phyloP scores from a whole-genome alignment of 2,113 vertebrate genomes.

The Takifugu flavidus region DNA sequence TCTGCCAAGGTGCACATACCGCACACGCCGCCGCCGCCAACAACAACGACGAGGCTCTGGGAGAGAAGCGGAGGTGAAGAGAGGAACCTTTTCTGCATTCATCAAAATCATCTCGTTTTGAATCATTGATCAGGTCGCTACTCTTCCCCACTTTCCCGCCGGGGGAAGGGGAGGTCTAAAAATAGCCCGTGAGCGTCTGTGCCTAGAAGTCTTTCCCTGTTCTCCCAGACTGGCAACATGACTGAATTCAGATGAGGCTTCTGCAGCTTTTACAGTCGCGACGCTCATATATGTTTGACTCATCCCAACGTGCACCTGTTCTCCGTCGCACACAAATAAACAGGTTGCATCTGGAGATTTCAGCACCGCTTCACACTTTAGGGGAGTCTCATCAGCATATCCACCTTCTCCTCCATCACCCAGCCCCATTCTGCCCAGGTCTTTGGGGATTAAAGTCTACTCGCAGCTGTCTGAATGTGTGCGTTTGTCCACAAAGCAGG shows the following conservation, averaged over 20 bases:
- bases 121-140: conserved; percentile 67
- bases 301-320: conserved; percentile 19
- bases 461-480: no score
- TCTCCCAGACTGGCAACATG: conserved; percentile 58
- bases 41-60: conserved; percentile 22
- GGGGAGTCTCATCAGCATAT: conserved; percentile 40
- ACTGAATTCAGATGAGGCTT: conserved; percentile 65
- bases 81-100: conserved; percentile 51
- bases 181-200: conserved; percentile 50
- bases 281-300: conserved; percentile 2
- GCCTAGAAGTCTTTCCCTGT: conserved; percentile 65
- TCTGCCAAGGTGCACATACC: conserved; percentile 15
- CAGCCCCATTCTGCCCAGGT: neutral
- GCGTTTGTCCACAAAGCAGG: no score
- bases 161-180: conserved; percentile 58
- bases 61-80: conserved; percentile 22
- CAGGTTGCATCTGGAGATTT: conserved; percentile 25
- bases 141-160: conserved; percentile 39
- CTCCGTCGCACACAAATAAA: conserved; percentile 16
- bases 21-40: conserved; percentile 6
- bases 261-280: conserved; percentile 49
- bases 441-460: no score
- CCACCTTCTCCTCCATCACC: conserved; percentile 1
- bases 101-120: conserved; percentile 57
- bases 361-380: conserved; percentile 15